Conservation (phyloP, 2,888 invertebrate genomes). For the Sialis fuliginosa region DNA sequence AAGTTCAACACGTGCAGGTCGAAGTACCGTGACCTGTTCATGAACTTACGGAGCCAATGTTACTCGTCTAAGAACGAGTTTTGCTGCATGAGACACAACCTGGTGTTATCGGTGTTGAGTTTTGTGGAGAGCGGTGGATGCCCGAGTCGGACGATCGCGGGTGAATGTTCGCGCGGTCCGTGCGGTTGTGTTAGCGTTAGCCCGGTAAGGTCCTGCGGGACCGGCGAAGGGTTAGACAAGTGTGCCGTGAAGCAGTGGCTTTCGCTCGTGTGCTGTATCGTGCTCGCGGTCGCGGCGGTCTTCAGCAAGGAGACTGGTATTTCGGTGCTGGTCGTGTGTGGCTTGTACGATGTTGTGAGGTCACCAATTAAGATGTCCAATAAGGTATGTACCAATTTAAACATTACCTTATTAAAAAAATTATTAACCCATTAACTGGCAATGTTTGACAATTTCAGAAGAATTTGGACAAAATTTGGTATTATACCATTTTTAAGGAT, state of each 20-base stretch:
- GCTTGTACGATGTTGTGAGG: conserved; percentile 66
- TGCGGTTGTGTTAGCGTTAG: neutral
- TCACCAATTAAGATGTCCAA: conserved; percentile 16
- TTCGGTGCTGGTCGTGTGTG: conserved; percentile 79
- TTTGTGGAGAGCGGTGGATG: conserved; percentile 7
- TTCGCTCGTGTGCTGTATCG: conserved; percentile 37
- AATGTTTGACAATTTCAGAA: neutral
- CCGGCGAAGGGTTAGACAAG: conserved; percentile 7
- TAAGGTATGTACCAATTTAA: conserved; percentile 1
- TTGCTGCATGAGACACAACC: conserved; percentile 6
- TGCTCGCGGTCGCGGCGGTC: conserved; percentile 60
- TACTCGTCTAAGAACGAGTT: conserved; percentile 18
- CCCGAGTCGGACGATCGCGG: neutral
- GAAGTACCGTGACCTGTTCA: conserved; percentile 21
- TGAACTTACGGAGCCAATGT: conserved; percentile 19
- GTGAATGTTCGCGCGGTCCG: neutral
- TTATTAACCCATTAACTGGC: too few species aligned
- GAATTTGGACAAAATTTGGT: neutral
- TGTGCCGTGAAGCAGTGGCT: conserved; percentile 28
- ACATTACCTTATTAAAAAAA: neutral
- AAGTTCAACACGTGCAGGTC: conserved; percentile 11
- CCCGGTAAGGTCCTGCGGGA: conserved; percentile 14
- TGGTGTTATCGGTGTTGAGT: conserved; percentile 5
- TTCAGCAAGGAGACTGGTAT: conserved; percentile 92
- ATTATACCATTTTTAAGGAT: too few species aligned